Percentiles rank a stretch among this genome's conserved stretches.
Evolutionary conservation across 2,797 vertebrate genomes (phyloP).

Genomic region (Argentina silus): DNA sequence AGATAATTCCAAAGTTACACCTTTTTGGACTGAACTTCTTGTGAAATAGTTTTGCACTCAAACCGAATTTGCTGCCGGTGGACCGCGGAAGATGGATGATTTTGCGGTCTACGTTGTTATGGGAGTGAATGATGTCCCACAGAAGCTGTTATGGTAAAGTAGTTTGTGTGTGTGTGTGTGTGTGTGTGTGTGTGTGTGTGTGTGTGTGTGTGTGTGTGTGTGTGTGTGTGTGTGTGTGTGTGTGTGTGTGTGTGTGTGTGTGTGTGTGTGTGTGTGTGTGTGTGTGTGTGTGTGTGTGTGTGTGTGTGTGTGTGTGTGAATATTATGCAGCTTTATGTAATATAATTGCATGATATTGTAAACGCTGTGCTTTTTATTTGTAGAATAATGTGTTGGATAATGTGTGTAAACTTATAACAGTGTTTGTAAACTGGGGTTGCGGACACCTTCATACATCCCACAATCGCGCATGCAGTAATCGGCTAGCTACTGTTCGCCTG

Average conservation of each 20-base stretch:
- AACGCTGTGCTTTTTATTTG: no score
- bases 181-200: neutral
- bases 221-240: neutral
- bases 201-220: no score
- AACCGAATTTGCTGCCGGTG: neutral
- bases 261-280: neutral
- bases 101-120: constrained; percentile 76
- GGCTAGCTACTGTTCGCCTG: no score
- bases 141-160: constrained; percentile 71
- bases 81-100: constrained; percentile 64
- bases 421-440: no score
- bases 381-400: neutral
- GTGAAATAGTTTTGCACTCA: neutral
- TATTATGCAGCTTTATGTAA: neutral
- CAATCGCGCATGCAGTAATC: no score
- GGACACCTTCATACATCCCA: no score
- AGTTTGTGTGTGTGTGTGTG: neutral
- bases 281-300: neutral
- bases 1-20: neutral
- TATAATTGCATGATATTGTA: no score
- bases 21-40: neutral
- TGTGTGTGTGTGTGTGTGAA: neutral
- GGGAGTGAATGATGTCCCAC: constrained; percentile 69
- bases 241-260: neutral
- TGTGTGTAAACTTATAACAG: no score